phyloP scores from a whole-genome alignment of 2,113 vertebrate species.

The Carettochelys insculpta region DNA sequence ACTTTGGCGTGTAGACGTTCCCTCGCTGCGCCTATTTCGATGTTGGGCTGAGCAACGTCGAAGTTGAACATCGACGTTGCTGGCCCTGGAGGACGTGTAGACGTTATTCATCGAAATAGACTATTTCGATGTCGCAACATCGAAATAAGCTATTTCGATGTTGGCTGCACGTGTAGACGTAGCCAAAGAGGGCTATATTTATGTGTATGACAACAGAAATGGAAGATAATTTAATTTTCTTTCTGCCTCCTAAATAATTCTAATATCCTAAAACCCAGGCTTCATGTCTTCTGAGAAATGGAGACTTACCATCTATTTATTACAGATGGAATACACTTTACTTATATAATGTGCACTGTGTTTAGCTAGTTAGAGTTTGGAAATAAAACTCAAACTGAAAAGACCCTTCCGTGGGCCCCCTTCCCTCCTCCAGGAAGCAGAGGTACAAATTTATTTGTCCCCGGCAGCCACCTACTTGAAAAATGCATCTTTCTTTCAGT shows the following conservation, averaged over 20 bases:
- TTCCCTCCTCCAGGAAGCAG: neutral
- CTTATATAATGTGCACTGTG: rapidly evolving
- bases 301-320: neutral
- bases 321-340: neutral
- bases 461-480: neutral
- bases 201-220: rapidly evolving
- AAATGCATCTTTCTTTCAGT: neutral
- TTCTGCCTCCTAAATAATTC: neutral
- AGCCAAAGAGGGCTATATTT: neutral
- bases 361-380: neutral
- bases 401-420: too few relatives aligned
- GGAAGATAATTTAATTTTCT: neutral
- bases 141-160: too few relatives aligned
- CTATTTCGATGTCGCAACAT: too few relatives aligned
- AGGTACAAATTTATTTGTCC: neutral
- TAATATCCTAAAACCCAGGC: neutral
- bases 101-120: too few relatives aligned
- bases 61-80: too few relatives aligned
- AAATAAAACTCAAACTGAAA: neutral
- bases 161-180: too few relatives aligned
- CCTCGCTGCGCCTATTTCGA: too few relatives aligned
- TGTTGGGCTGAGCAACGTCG: too few relatives aligned
- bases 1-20: too few relatives aligned
- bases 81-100: too few relatives aligned
- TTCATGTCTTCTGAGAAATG: neutral